Base-by-base conservation (phyloP, 2,797 vertebrate species). In the Sandelia bainsii region DNA sequence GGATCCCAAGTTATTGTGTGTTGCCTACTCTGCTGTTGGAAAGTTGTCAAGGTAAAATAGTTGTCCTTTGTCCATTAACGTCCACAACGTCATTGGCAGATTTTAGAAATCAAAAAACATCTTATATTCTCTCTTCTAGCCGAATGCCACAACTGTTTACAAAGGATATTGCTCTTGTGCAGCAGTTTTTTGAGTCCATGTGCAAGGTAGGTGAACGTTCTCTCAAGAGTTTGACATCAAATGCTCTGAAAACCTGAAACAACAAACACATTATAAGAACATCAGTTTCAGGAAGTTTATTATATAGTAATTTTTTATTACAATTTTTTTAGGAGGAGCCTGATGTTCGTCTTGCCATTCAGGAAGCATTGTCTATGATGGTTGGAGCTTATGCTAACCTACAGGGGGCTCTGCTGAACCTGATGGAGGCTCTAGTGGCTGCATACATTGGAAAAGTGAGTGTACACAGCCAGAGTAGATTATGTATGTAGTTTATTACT, bases 311-410 rank as follows among this genome's bases (percentile, higher is more conserved):
- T 25, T 50, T 27, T 27, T 72, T 10, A 34, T 34, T 29, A 29
- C 6, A 60, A 74, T 62, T 61, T 48, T 48, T 71, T 32, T 61
- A 99, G 98, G 98, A 98, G 92, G 97, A 98, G 54, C 71, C 97
- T 0, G 98, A 99, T 77, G 98, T 98, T 25, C 95, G 97, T 54
- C 95, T 99, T 73, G 97, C 98, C 78, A 99, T 99, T 90, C 98
- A 99, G 69, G 98, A 99, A 81, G 98, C 98, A 2, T 92, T 99
- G 71, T 99, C 97, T 20, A 97, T 99, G 97, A 99, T 99, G 98
- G 98, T 99, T 82, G 96, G 96, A 63, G 97, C 98, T 5, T 99
- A 98, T 22, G 96, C 94, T 69, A 95, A 96, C 89, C 93, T 99
- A 49, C 97, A 99, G 93, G 98, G 98, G 86, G 98, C 98, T 5